Percentiles rank a stretch among this genome's conserved stretches.
phyloP scores from a whole-genome alignment of 2,113 vertebrate species.

The Passer domesticus region DNA sequence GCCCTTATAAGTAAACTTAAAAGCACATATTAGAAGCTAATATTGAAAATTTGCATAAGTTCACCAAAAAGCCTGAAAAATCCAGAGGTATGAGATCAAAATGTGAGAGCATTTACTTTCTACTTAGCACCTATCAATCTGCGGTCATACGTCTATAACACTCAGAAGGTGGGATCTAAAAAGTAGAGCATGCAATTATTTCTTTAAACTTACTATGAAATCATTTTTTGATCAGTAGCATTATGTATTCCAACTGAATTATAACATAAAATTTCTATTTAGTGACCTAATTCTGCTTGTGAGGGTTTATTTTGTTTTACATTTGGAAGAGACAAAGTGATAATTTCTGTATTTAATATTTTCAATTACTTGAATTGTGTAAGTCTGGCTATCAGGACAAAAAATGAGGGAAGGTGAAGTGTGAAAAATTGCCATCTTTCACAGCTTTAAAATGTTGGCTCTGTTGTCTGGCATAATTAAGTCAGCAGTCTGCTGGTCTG shows the following conservation, averaged over 20 bases:
- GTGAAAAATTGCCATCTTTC: constrained; percentile 67
- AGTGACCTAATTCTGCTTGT: background rate
- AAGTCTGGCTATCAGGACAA: constrained; percentile 5
- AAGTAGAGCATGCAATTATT: background rate
- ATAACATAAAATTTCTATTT: background rate
- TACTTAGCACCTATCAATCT: background rate
- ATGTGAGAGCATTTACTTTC: background rate
- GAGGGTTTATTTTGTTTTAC: background rate
- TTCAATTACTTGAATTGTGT: constrained; percentile 31
- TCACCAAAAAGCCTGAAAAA: background rate
- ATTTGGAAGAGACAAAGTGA: background rate
- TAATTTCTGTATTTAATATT: background rate
- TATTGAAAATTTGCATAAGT: background rate
- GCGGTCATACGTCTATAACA: background rate
- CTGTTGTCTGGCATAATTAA: constrained; percentile 66
- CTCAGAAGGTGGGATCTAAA: background rate
- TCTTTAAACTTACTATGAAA: background rate
- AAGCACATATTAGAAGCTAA: background rate
- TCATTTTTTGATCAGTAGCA: background rate
- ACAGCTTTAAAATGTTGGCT: constrained; percentile 71
- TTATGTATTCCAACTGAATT: background rate
- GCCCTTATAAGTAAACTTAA: background rate
- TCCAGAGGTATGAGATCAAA: background rate
- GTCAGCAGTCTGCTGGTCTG: constrained; percentile 66
- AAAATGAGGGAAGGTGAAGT: constrained; percentile 26